Conservation (phyloP, 2,797 vertebrate genomes). For the Myotis vivesi region DNA sequence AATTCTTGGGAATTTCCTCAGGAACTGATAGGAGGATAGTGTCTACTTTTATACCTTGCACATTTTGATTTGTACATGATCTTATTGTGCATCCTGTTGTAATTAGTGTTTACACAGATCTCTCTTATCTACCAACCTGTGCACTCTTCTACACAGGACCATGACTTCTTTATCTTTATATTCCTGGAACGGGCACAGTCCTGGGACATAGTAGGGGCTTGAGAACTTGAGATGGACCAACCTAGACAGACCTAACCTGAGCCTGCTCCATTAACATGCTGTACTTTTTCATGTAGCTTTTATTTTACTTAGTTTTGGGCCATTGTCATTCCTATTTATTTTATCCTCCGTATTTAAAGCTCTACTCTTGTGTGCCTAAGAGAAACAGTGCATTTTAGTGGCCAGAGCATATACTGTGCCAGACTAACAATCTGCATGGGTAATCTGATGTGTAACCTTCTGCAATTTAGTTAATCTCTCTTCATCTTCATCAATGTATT, state of each 20-base stretch:
- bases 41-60: not conserved
- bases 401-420: not conserved
- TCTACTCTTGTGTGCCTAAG: not conserved
- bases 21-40: not conserved
- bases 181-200: not conserved
- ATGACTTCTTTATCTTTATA: not conserved
- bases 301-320: not conserved
- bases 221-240: not conserved
- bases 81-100: not conserved
- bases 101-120: not conserved
- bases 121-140: not conserved
- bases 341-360: not conserved
- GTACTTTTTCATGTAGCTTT: not conserved
- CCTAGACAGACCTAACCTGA: not conserved
- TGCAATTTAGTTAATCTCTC: not conserved
- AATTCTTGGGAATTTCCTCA: slow-evolving; percentile 51
- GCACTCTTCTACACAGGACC: not conserved
- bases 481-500: not conserved
- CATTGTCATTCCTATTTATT: not conserved
- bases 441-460: not conserved
- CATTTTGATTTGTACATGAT: not conserved
- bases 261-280: not conserved
- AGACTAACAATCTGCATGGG: not conserved
- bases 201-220: not conserved
- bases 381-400: slow-evolving; percentile 26